These are phyloP conservation scores for Leptinotarsa juncta DNA, from an alignment of 2,888 invertebrate species.

Conservation along the genomic window DNA sequence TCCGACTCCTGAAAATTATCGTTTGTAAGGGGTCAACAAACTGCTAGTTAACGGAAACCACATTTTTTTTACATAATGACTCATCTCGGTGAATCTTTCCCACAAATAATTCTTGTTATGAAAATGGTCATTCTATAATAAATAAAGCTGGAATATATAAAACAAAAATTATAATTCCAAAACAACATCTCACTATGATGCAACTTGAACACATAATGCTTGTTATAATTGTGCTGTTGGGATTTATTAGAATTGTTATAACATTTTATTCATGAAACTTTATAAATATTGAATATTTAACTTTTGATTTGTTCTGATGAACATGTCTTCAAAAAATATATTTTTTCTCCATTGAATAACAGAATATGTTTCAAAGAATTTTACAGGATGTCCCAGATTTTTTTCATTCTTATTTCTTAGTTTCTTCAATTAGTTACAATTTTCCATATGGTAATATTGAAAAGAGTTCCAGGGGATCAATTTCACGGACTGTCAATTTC, in stretches of 20 bases:
- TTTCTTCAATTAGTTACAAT: too few species aligned
- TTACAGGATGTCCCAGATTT: too few species aligned
- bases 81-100: not conserved
- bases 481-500: too few species aligned
- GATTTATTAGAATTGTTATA: constrained; percentile 17
- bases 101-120: not conserved
- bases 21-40: too few species aligned
- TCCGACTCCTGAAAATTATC: too few species aligned
- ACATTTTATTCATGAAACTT: constrained; percentile 1
- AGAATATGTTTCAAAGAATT: not conserved
- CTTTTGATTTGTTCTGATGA: constrained; percentile 10
- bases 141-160: not conserved
- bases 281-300: not conserved
- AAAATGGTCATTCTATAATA: not conserved
- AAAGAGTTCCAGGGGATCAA: too few species aligned
- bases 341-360: not conserved
- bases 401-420: too few species aligned
- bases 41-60: too few species aligned
- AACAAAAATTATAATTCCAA: not conserved
- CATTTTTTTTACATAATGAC: too few species aligned
- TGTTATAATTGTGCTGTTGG: not conserved
- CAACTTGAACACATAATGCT: not conserved
- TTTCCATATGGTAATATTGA: too few species aligned
- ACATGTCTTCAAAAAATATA: not conserved
- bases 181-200: constrained; percentile 12